These are phyloP conservation scores for Trigoniulus corallinus DNA, from an alignment of 1,140 invertebrate genomes.

Conservation along the genomic window DNA sequence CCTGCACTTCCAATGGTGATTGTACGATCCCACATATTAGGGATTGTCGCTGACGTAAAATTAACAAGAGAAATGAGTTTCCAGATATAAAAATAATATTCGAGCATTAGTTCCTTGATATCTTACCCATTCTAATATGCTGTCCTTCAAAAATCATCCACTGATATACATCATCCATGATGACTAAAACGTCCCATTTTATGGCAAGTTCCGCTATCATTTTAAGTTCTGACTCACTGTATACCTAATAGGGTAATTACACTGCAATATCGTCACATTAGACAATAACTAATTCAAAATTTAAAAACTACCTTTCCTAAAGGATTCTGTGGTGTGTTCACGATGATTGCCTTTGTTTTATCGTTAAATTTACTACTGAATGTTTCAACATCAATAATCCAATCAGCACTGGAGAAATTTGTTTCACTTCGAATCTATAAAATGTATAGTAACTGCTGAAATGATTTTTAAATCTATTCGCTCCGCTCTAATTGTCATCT, in stretches of 20 bases:
- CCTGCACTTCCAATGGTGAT: constrained; percentile 94
- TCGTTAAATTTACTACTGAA: constrained; percentile 62
- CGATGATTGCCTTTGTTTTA: constrained; percentile 86
- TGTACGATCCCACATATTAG: constrained; percentile 96
- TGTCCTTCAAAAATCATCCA: constrained; percentile 83
- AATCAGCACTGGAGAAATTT: constrained; percentile 59
- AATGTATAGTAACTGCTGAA: not conserved
- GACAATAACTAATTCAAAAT: not conserved
- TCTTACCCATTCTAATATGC: constrained; percentile 72
- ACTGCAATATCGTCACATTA: constrained; percentile 19
- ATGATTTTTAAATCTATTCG: no score
- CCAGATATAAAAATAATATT: no score
- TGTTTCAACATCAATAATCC: constrained; percentile 70
- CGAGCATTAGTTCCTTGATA: constrained; percentile 10
- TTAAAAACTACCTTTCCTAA: constrained; percentile 58
- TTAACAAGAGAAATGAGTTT: not conserved
- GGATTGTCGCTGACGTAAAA: constrained; percentile 51
- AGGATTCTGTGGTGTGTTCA: constrained; percentile 95
- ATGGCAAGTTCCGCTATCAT: constrained; percentile 72
- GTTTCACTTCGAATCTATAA: not conserved
- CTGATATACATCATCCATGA: constrained; percentile 97
- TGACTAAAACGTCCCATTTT: constrained; percentile 77
- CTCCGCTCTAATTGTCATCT: no score
- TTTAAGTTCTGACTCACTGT: constrained; percentile 34
- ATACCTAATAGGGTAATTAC: constrained; percentile 29